Evolutionary conservation across 2,113 vertebrate genomes (phyloP).

Genomic region (Ploceus nigricollis): DNA sequence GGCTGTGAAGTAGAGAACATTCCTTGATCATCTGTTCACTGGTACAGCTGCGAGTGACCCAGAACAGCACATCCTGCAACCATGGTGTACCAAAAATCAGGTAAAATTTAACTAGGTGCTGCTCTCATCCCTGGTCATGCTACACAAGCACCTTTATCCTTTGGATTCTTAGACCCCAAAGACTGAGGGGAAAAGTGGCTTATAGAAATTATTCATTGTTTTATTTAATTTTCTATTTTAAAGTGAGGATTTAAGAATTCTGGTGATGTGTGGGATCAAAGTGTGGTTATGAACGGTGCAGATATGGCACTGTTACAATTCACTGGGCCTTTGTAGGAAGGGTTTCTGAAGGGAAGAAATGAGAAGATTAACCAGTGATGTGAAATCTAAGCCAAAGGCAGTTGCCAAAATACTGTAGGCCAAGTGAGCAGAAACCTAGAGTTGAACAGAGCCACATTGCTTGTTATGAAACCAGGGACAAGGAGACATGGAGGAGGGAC

Average conservation of each 20-base stretch:
- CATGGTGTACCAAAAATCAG: neutral
- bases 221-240: neutral
- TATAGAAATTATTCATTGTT: neutral
- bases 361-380: neutral
- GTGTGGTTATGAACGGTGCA: neutral
- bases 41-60: neutral
- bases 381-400: neutral
- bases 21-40: neutral
- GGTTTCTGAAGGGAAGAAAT: neutral
- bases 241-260: neutral
- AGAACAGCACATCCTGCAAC: neutral
- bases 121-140: neutral
- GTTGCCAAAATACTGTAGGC: neutral
- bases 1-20: neutral
- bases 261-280: neutral
- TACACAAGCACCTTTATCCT: neutral
- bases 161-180: neutral
- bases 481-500: neutral
- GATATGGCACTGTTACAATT: neutral
- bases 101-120: neutral
- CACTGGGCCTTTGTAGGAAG: neutral
- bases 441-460: neutral
- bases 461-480: slow-evolving; percentile 10
- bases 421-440: neutral
- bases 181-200: neutral